Conservation (phyloP, 2,888 invertebrate species). For the Acutogordius australiensis region DNA sequence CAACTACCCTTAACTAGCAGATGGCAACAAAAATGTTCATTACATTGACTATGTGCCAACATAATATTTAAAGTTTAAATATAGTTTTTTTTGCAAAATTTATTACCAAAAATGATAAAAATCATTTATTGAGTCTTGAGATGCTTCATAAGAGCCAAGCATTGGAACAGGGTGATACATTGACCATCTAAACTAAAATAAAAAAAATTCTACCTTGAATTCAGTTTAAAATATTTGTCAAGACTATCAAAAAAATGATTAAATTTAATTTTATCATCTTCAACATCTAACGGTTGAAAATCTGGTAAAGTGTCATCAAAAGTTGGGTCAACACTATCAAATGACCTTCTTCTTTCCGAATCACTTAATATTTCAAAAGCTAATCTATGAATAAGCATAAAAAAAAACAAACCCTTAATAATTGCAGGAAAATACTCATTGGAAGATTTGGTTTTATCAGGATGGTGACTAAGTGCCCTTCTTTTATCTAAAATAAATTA, state of each 20-base stretch:
- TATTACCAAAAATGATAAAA: constrained; percentile 81
- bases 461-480: constrained; percentile 74
- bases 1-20: too few species aligned
- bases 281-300: constrained; percentile 31
- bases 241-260: constrained; percentile 40
- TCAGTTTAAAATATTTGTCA: constrained; percentile 27
- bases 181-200: constrained; percentile 41
- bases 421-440: constrained; percentile 86
- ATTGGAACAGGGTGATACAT: constrained; percentile 52
- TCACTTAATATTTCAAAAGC: constrained; percentile 70
- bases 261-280: constrained; percentile 20
- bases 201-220: constrained; percentile 24
- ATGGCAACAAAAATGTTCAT: too few species aligned
- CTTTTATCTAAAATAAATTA: constrained; percentile 22
- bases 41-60: too few species aligned
- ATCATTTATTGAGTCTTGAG: constrained; percentile 51
- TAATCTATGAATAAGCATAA: constrained; percentile 16
- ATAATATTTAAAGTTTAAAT: too few species aligned
- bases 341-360: constrained; percentile 48
- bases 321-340: constrained; percentile 76
- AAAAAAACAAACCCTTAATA: constrained; percentile 34
- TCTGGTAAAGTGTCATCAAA: constrained; percentile 60
- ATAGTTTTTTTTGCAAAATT: too few species aligned
- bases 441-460: constrained; percentile 48
- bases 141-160: constrained; percentile 43